Evolutionary conservation across 1,140 invertebrate species (phyloP).

Genomic region (Drosophila simulans): DNA sequence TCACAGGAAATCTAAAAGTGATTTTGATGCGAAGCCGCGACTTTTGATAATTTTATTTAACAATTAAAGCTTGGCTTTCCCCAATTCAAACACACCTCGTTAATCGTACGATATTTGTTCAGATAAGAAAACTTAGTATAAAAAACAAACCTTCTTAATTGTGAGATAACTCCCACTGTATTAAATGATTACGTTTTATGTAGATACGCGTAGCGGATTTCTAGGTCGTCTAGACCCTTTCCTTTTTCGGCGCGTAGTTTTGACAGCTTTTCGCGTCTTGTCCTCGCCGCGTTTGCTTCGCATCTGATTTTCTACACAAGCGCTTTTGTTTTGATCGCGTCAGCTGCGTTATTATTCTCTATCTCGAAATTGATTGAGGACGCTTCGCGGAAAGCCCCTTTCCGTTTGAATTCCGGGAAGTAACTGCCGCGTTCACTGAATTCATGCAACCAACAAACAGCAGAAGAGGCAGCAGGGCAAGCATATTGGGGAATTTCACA

Average conservation of each 20-base stretch:
- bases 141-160: too few relatives aligned
- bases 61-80: too few relatives aligned
- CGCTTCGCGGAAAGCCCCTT: constrained; percentile 6
- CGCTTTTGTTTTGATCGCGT: constrained; percentile 52
- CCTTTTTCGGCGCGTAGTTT: constrained; percentile 43
- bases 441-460: not conserved
- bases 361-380: constrained; percentile 36
- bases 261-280: constrained; percentile 68
- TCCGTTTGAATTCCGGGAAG: constrained; percentile 1
- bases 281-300: constrained; percentile 45
- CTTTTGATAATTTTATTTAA: too few relatives aligned
- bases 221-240: constrained; percentile 17
- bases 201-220: constrained; percentile 20
- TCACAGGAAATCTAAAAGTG: too few relatives aligned
- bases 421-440: constrained; percentile 5
- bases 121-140: too few relatives aligned
- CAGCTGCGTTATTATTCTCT: constrained; percentile 37
- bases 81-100: too few relatives aligned
- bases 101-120: too few relatives aligned
- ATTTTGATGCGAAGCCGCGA: too few relatives aligned
- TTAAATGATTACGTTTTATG: not conserved
- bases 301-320: constrained; percentile 67
- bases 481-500: constrained; percentile 4
- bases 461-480: not conserved
- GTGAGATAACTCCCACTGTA: too few relatives aligned